Evolutionary conservation across 2,888 invertebrate genomes (phyloP), one percentile per base, ranked within the genome.

Genomic region (Schrankia costaestrigalis): DNA sequence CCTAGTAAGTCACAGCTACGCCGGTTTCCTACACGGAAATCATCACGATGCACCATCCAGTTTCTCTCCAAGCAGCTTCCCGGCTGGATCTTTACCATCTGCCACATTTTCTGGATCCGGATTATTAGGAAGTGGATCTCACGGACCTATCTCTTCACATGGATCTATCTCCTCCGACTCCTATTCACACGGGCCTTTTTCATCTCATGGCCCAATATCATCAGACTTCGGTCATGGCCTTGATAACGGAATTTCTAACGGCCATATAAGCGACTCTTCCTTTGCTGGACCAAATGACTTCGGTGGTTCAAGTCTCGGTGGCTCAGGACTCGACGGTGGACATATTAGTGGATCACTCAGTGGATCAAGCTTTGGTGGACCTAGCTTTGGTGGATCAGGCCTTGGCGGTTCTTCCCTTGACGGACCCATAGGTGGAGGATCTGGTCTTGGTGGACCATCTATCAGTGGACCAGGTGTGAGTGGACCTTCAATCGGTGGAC

Each of bases 61-160:
- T 47, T 87, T 78, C 50, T 65, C 78, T 2, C 85, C 86, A 0
- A 84, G 81, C 57, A 83, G 84, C 39, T 86, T 83, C 59, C 83
- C 85, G 2, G 54, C 60, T 35, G 86, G 85, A 28, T 84, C 85
- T 8, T 57, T 85, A 6, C 84, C 86, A 1, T 87, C 86, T 11
- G 86, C 85, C 1, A 61, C 73, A 1, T 85, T 59, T 44, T 73
- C 78, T n/a, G 76, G 78, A 41, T 45, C 56, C 17, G 63, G 65
- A 25, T 35, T 56, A 4, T 29, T 34, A 31, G 33, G 46, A 19
- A 49, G 56, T 27, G 54, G 52, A 25, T 38, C 52, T 18, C 25
- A 34, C 5, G 39, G 51, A 23, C 21, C 22, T 5, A 11, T 26
- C 8, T 9, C 26, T n/a, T 32, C 28, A 1, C 32, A 32, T 7